Conservation (phyloP, 2,113 vertebrate species). For the Ophthalmolycus amberensis region DNA sequence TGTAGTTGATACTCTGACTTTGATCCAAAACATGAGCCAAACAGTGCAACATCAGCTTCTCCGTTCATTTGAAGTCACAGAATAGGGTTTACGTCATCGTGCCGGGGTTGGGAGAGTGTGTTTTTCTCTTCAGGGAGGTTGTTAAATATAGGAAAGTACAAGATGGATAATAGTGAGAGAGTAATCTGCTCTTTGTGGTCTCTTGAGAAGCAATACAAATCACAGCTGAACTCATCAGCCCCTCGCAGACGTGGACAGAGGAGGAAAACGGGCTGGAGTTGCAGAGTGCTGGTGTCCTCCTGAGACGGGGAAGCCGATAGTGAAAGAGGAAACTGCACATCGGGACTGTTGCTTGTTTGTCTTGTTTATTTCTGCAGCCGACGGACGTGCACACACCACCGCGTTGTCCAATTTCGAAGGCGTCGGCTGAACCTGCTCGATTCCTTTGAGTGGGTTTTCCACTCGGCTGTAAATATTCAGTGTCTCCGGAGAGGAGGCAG, state of each 20-base stretch:
- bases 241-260: conserved; percentile 2
- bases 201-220: conserved; percentile 25
- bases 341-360: background rate
- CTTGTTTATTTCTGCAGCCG: background rate
- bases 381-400: background rate
- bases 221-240: conserved; percentile 30
- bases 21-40: background rate
- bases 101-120: background rate
- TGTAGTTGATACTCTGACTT: background rate
- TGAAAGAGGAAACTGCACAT: conserved; percentile 6
- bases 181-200: conserved; percentile 25
- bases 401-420: conserved; percentile 16
- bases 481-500: conserved; percentile 45
- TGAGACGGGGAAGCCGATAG: conserved; percentile 2
- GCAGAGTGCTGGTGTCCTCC: background rate
- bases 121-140: conserved; percentile 20
- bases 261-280: conserved; percentile 7
- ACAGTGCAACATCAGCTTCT: background rate
- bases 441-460: conserved; percentile 37
- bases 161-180: background rate
- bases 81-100: background rate
- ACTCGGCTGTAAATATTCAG: conserved; percentile 21
- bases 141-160: conserved; percentile 27
- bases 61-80: background rate
- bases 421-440: background rate